phyloP scores from a whole-genome alignment of 2,888 invertebrate genomes.

The Caenorhabditis drosophilae region DNA sequence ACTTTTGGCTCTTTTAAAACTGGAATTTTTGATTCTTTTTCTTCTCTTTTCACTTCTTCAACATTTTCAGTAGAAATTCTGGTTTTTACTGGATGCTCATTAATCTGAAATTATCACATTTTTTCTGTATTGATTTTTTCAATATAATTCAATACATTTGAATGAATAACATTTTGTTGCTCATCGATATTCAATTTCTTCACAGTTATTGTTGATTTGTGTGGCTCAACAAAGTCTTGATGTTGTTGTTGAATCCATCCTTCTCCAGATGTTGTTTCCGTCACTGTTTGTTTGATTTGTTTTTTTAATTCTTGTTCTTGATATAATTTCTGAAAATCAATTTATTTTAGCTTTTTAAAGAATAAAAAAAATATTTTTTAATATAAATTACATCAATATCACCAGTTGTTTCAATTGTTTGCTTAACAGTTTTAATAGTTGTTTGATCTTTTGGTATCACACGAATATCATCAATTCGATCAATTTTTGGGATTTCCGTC shows the following conservation, averaged over 20 bases:
- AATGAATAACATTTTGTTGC: constrained; percentile 14
- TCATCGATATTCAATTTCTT: constrained; percentile 37
- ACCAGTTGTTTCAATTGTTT: constrained; percentile 17
- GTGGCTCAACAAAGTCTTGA: constrained; percentile 31
- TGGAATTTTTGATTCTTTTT: constrained; percentile 21
- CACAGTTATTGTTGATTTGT: constrained; percentile 29
- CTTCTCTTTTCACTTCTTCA: constrained; percentile 23
- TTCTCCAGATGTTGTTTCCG: constrained; percentile 38
- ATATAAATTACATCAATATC: constrained; percentile 39
- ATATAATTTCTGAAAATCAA: constrained; percentile 19
- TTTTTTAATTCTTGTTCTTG: constrained; percentile 33
- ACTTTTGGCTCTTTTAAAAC: constrained; percentile 1
- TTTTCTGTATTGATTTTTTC: too few species aligned
- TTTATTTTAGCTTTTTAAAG: background rate
- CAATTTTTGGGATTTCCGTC: constrained; percentile 34
- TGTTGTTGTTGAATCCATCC: constrained; percentile 42
- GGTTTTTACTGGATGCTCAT: constrained; percentile 13
- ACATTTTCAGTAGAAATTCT: constrained; percentile 18
- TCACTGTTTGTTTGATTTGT: constrained; percentile 9
- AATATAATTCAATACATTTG: too few species aligned
- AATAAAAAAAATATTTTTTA: constrained; percentile 4
- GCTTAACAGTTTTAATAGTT: constrained; percentile 20
- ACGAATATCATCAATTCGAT: constrained; percentile 39
- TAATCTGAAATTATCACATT: too few species aligned
- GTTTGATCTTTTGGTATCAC: constrained; percentile 16